These are phyloP conservation scores for Triplophysa siluroides DNA, from an alignment of 2,113 vertebrate genomes.

Conservation along the genomic window DNA sequence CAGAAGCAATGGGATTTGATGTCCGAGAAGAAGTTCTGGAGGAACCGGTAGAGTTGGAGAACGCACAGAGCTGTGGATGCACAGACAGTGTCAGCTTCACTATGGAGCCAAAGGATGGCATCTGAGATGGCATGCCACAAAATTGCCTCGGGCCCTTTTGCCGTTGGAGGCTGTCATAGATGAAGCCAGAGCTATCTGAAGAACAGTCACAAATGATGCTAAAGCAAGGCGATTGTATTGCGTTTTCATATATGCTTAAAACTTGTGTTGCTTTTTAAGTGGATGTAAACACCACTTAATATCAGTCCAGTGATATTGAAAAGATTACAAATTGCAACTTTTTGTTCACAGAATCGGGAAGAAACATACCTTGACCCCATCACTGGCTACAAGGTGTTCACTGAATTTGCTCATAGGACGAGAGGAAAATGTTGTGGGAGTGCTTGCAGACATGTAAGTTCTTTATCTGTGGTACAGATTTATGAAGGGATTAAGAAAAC, in stretches of 20 bases:
- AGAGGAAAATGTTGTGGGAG: constrained; percentile 79
- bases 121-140: constrained; percentile 77
- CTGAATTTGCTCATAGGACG: constrained; percentile 76
- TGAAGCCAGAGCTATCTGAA: constrained; percentile 72
- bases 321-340: neutral
- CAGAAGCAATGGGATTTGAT: constrained; percentile 43
- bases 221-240: constrained; percentile 64
- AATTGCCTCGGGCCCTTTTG: constrained; percentile 72
- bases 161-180: constrained; percentile 75
- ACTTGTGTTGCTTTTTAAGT: neutral
- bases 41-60: constrained; percentile 32
- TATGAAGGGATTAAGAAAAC: neutral
- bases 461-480: constrained; percentile 36
- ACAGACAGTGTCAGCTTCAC: constrained; percentile 72
- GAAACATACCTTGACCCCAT: constrained; percentile 78
- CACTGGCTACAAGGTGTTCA: constrained; percentile 75
- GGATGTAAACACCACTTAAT: neutral
- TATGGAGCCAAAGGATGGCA: constrained; percentile 71
- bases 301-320: neutral
- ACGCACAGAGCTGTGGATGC: constrained; percentile 46
- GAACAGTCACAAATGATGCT: constrained; percentile 74
- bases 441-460: constrained; percentile 82
- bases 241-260: constrained; percentile 5
- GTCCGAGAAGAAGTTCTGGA: constrained; percentile 47
- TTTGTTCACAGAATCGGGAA: constrained; percentile 75